A percentile compares a stretch with the other conserved stretches of the same genome.
Conservation (phyloP, 2,113 vertebrate genomes). For the Helogale parvula region DNA sequence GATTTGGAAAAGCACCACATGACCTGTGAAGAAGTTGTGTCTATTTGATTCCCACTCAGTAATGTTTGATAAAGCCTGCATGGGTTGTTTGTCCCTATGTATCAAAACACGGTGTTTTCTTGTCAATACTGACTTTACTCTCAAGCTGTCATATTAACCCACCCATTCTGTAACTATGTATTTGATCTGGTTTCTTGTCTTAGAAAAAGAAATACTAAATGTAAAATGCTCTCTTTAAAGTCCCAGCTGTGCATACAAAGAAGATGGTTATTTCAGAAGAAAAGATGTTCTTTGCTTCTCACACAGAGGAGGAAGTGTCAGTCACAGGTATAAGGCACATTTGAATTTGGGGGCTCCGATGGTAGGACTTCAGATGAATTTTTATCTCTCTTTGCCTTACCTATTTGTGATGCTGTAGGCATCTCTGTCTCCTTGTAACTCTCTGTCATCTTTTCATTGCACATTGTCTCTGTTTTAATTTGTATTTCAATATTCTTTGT, state of each 20-base stretch:
- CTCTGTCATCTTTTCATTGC: constrained; percentile 55
- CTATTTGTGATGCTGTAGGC: not conserved
- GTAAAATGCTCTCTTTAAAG: constrained; percentile 86
- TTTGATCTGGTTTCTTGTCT: constrained; percentile 64
- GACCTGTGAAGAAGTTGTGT: constrained; percentile 73
- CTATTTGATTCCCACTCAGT: constrained; percentile 71
- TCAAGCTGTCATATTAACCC: constrained; percentile 72
- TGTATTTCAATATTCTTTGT: constrained; percentile 39
- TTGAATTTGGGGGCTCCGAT: constrained; percentile 46
- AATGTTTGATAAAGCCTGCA: constrained; percentile 62
- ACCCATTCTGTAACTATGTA: constrained; percentile 65
- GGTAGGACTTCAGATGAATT: constrained; percentile 44
- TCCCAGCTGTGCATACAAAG: constrained; percentile 86
- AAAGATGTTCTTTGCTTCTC: constrained; percentile 88
- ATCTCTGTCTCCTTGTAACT: constrained; percentile 58
- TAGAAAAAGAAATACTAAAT: constrained; percentile 79
- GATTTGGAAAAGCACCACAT: constrained; percentile 30
- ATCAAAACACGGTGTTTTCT: constrained; percentile 37
- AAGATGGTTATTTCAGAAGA: constrained; percentile 89
- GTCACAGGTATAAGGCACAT: constrained; percentile 86
- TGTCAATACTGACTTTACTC: constrained; percentile 36
- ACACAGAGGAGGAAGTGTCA: constrained; percentile 87
- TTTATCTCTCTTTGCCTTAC: constrained; percentile 55
- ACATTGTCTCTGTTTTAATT: constrained; percentile 74
- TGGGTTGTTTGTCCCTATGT: constrained; percentile 40